These are phyloP conservation scores for Dendroctonus ponderosae DNA, from an alignment of 1,140 invertebrate genomes.

Conservation along the genomic window DNA sequence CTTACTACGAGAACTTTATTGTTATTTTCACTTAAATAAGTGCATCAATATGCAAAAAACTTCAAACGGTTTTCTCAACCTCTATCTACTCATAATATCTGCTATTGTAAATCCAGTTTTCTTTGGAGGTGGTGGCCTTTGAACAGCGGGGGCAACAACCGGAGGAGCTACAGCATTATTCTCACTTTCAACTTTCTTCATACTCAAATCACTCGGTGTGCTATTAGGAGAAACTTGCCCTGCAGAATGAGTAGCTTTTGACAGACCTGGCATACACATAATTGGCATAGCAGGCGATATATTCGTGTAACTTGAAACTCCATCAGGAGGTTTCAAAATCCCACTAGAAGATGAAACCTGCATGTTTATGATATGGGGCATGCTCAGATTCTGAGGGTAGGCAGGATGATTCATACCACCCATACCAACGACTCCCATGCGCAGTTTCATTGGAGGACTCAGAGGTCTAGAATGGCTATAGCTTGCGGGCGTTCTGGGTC, in stretches of 20 bases:
- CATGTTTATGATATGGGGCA: constrained; percentile 34
- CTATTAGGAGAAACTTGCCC: constrained; percentile 35
- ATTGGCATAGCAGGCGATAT: constrained; percentile 10
- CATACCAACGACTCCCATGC: constrained; percentile 29
- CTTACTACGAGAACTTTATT: no score
- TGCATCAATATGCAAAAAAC: no score
- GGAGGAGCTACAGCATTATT: constrained; percentile 48
- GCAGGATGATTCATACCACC: constrained; percentile 2
- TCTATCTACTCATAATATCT: constrained; percentile 68
- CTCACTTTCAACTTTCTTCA: constrained; percentile 44
- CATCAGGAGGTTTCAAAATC: constrained; percentile 42
- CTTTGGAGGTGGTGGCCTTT: constrained; percentile 52
- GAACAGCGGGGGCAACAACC: constrained; percentile 41
- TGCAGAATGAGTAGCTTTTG: constrained; percentile 6
- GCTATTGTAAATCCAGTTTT: constrained; percentile 71
- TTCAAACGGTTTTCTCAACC: not conserved
- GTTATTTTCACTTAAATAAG: no score
- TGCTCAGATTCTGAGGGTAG: constrained; percentile 26
- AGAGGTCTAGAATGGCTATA: constrained; percentile 24
- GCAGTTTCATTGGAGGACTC: constrained; percentile 40
- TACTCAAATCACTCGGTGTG: constrained; percentile 48
- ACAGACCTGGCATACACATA: constrained; percentile 19
- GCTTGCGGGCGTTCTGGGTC: constrained; percentile 23
- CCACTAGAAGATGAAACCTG: constrained; percentile 13
- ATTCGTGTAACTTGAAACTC: constrained; percentile 1